A percentile compares a stretch with the other conserved stretches of the same genome.
These are phyloP conservation scores for Drosophila sp. DNA, from an alignment of 1,140 invertebrate species.

Conservation along the genomic window DNA sequence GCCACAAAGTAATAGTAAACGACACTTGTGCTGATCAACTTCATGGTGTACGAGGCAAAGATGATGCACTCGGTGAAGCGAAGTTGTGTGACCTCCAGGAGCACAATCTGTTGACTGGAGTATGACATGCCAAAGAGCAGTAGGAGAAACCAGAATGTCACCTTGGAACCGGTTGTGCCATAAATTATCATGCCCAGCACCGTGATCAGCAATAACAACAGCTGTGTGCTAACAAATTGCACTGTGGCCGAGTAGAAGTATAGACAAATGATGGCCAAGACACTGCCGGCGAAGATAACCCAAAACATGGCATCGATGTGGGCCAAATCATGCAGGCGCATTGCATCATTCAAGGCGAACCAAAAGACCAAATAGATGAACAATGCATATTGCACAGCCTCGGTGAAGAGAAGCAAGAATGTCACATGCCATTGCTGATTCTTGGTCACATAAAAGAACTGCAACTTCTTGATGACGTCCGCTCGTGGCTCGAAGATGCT, in stretches of 20 bases:
- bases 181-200: slow-evolving; percentile 76
- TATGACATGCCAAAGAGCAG: slow-evolving; percentile 72
- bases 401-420: slow-evolving; percentile 70
- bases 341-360: slow-evolving; percentile 69
- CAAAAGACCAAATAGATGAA: slow-evolving; percentile 78
- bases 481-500: slow-evolving; percentile 70
- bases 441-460: slow-evolving; percentile 82
- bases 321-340: slow-evolving; percentile 56
- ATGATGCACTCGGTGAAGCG: slow-evolving; percentile 70
- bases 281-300: slow-evolving; percentile 71
- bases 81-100: slow-evolving; percentile 75
- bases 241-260: slow-evolving; percentile 70
- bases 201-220: slow-evolving; percentile 58
- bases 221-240: slow-evolving; percentile 67
- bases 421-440: slow-evolving; percentile 78
- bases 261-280: slow-evolving; percentile 47
- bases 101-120: slow-evolving; percentile 67
- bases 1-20: slow-evolving; percentile 75
- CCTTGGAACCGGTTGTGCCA: slow-evolving; percentile 50
- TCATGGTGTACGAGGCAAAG: slow-evolving; percentile 59
- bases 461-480: slow-evolving; percentile 73
- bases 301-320: slow-evolving; percentile 73
- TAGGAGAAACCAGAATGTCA: slow-evolving; percentile 71
- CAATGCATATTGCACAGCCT: slow-evolving; percentile 74
- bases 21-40: slow-evolving; percentile 66